Conservation (phyloP, 2,888 invertebrate genomes). For the Melanostoma mellinum region DNA sequence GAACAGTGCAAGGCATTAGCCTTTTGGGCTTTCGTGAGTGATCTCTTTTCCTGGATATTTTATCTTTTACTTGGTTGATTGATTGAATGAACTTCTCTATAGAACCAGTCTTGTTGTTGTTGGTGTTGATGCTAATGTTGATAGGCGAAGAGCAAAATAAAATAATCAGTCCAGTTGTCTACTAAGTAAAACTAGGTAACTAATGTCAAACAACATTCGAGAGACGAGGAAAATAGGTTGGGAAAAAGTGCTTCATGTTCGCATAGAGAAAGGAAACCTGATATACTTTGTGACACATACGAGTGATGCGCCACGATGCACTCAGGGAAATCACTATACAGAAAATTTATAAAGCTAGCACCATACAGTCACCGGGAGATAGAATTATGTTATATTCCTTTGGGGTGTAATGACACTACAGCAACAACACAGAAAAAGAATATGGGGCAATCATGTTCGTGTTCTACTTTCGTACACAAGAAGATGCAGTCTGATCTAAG, state of each 20-base stretch:
- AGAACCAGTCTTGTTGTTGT: constrained; percentile 31
- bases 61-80: constrained; percentile 46
- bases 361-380: neutral
- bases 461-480: constrained; percentile 6
- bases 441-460: constrained; percentile 15
- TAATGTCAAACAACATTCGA: constrained; percentile 53
- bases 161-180: constrained; percentile 21
- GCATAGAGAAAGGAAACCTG: constrained; percentile 63
- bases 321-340: constrained; percentile 17
- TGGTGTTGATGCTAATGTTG: neutral
- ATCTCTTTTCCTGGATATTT: constrained; percentile 50
- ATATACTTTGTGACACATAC: constrained; percentile 57
- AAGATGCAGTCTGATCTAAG: neutral
- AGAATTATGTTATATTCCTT: constrained; percentile 27
- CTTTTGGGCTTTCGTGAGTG: constrained; percentile 18
- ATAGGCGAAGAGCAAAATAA: neutral
- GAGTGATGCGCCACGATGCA: constrained; percentile 11
- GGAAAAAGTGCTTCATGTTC: constrained; percentile 27
- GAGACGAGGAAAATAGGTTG: constrained; percentile 46
- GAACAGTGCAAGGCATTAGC: constrained; percentile 10
- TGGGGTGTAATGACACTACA: neutral
- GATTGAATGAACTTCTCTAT: constrained; percentile 43
- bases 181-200: constrained; percentile 55
- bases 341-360: neutral
- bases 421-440: neutral